A percentile compares a stretch with the other conserved stretches of the same genome.
Evolutionary conservation across 2,888 invertebrate genomes (phyloP).

Genomic region (Noctua janthina): DNA sequence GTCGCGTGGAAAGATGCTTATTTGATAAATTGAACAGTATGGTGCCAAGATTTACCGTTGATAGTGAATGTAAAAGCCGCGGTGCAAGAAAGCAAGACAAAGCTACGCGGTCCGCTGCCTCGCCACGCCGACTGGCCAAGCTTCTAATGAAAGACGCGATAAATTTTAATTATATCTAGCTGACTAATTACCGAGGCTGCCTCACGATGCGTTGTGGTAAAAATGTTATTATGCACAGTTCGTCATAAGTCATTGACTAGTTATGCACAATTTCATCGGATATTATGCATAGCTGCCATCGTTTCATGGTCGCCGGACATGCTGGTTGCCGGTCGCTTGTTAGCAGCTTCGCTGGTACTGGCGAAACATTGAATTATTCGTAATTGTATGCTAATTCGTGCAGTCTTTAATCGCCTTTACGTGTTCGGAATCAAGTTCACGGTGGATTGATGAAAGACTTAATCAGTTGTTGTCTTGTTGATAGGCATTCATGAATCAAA

Average conservation of each 20-base stretch:
- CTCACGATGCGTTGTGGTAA: conserved; percentile 66
- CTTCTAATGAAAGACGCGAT: conserved; percentile 85
- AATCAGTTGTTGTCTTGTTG: conserved; percentile 11
- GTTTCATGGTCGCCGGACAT: conserved; percentile 62
- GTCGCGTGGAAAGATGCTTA: conserved; percentile 66
- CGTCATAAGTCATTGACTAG: conserved; percentile 78
- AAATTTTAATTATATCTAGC: conserved; percentile 84
- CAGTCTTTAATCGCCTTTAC: conserved; percentile 48
- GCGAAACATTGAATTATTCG: conserved; percentile 56
- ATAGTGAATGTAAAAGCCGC: conserved; percentile 77
- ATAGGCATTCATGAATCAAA: background rate
- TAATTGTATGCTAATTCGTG: conserved; percentile 59
- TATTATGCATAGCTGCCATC: conserved; percentile 69
- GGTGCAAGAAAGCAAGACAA: conserved; percentile 82
- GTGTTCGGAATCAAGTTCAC: conserved; percentile 27
- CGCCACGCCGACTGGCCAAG: conserved; percentile 77
- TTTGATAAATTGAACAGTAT: conserved; percentile 78
- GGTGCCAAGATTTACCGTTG: conserved; percentile 79
- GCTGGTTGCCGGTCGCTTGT: conserved; percentile 48
- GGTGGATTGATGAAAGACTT: conserved; percentile 24
- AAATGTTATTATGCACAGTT: conserved; percentile 73
- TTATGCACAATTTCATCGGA: conserved; percentile 80
- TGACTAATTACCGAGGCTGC: conserved; percentile 76
- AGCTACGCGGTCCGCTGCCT: conserved; percentile 76
- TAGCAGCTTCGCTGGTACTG: conserved; percentile 48